Evolutionary conservation across 2,113 vertebrate species (phyloP), one percentile per base, ranked within the genome.

Genomic region (Panthera uncia): DNA sequence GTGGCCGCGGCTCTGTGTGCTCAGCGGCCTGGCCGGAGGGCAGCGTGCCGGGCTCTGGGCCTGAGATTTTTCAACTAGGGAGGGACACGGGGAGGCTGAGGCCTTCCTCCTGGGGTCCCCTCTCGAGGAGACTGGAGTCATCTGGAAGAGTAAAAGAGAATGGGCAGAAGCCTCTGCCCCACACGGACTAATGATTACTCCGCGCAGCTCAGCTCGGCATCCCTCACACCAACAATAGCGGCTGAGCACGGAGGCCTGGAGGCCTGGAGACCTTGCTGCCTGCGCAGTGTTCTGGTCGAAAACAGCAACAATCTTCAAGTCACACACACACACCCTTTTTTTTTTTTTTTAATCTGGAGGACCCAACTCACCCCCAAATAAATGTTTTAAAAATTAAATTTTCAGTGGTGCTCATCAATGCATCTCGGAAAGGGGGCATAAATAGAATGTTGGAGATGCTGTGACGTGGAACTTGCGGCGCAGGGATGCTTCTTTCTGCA

Each of bases 171-270:
- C 41, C 65, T 73, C 29, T 38, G 29, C 36, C 55, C 38, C 61
- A 78, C 65, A 73, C 94, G 33, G 48, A 52, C 87, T 66, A 48
- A 79, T 31, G 71, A 57, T 87, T 55, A 29, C 41, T 48, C 18
- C 0, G 83, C n/a, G 50, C 38, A 81, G 68, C 38, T 63, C 57
- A 55, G 85, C 48, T 69, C 66, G 1, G n/a, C 63, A 19, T 87
- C 87, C 52, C 31, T 90, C 73, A 27, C 45, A 18, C 65, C 95
- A 97, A 97, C 97, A 98, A 98, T 95, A 98, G 98, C 91, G 12
- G 91, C 88, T 6, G 93, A 73, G 78, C 55, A 2, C 41, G 0
- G 81, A 95, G 94, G 96, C 71, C 89, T 76, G 74, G 81, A 88
- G 82, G 89, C 83, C 92, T 18, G 92, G 84, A 91, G 80, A 97